Base-by-base conservation (phyloP, 2,113 vertebrate species). In the Ageneiosus marmoratus region DNA sequence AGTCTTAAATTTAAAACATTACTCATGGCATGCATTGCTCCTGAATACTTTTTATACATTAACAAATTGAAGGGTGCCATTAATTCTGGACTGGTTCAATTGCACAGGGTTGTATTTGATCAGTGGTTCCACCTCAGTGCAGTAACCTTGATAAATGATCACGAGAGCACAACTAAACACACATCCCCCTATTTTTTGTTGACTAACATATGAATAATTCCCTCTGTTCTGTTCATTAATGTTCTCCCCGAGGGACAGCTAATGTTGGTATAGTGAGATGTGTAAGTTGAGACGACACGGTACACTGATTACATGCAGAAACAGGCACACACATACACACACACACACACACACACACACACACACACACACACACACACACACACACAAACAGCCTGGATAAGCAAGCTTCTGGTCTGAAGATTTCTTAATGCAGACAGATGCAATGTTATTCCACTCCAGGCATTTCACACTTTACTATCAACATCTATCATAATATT, bases 121-220 rank as follows among this genome's bases (percentile, higher is more conserved):
- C 3, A 13, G 27, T 37, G 5, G 55, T 48, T 56, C 51, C 29
- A 58, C 34, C 20, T 55, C 48, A 22, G 24, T 48, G 32, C 67
- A 46, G 34, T 81, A 86, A 92, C 91, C 91, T 92, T 92, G 91
- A 85, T 79, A 87, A 46, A 89, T 85, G 87, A 84, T 89, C 89
- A 91, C 88, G 79, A 89, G 86, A 90, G 89, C 88, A 83, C 56
- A 85, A 85, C 81, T 87, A 22, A 51, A 87, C 77, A 78, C 51
- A 55, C 88, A 89, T 84, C 50, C 77, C 67, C 37, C 67, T 70
- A 7, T 4, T 41, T 69, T 88, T 77, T 90, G 87, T 89, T 91
- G 89, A 92, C 89, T 88, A 92, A 92, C 88, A 88, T 90, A 88
- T 89, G 90, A 93, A 88, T 91, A 91, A 90, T 92, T 91, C 88